phyloP scores from a whole-genome alignment of 1,140 invertebrate species.

The Drosophila bipectinata region DNA sequence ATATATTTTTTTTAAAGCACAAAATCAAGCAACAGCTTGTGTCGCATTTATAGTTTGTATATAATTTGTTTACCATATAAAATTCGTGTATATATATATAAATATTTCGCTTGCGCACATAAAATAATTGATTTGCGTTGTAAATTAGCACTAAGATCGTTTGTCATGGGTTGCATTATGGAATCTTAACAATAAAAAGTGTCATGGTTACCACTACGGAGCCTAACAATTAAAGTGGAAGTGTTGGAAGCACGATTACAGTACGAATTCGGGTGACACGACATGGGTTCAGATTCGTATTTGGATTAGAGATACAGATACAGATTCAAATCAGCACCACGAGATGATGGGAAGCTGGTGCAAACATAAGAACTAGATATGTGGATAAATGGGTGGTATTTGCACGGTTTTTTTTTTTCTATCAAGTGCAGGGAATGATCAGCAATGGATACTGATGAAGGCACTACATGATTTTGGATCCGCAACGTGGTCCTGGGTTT shows the following conservation, averaged over 20 bases:
- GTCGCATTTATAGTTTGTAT: slow-evolving; percentile 56
- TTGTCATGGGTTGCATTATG: slow-evolving; percentile 41
- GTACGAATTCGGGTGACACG: slow-evolving; percentile 21
- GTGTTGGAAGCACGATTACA: slow-evolving; percentile 63
- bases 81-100: slow-evolving; percentile 69
- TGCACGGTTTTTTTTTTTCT: slow-evolving; percentile 41
- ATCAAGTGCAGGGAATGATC: slow-evolving; percentile 1
- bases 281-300: slow-evolving; percentile 16
- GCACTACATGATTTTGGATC: slow-evolving; percentile 51
- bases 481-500: slow-evolving; percentile 42
- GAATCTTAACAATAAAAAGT: slow-evolving; percentile 27
- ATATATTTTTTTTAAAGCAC: slow-evolving; percentile 68
- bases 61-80: slow-evolving; percentile 67
- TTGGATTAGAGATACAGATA: slow-evolving; percentile 5
- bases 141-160: slow-evolving; percentile 70
- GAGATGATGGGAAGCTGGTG: background rate
- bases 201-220: slow-evolving; percentile 38
- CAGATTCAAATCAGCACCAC: slow-evolving; percentile 1
- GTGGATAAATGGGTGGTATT: slow-evolving; percentile 20
- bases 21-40: slow-evolving; percentile 65
- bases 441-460: slow-evolving; percentile 36
- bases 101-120: slow-evolving; percentile 59
- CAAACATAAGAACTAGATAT: slow-evolving; percentile 36
- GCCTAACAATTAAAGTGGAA: slow-evolving; percentile 46
- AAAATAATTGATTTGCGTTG: slow-evolving; percentile 56